These are phyloP conservation scores for Epicampocera succincta DNA, from an alignment of 2,888 invertebrate genomes.

Conservation along the genomic window DNA sequence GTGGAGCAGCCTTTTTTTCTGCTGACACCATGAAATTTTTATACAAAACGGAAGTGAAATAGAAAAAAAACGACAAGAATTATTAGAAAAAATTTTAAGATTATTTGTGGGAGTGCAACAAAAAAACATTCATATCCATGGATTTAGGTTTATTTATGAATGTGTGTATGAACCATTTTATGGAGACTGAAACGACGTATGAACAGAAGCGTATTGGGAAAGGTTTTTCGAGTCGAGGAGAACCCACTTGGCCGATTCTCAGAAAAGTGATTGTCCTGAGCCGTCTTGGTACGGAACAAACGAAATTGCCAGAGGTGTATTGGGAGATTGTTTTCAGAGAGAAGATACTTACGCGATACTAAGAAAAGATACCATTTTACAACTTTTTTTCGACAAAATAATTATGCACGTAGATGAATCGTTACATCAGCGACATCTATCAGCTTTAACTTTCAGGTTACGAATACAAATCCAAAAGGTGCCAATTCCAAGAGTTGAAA, in stretches of 20 bases:
- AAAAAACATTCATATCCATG: slow-evolving; percentile 22
- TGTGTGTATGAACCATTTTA: slow-evolving; percentile 29
- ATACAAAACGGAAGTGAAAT: slow-evolving; percentile 54
- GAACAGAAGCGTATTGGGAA: slow-evolving; percentile 7
- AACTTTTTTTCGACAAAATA: too few relatives aligned
- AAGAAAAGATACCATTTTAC: too few relatives aligned
- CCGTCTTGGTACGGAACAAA: too few relatives aligned
- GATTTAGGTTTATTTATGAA: slow-evolving; percentile 10
- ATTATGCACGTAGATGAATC: too few relatives aligned
- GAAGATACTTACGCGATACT: too few relatives aligned
- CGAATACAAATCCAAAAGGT: too few relatives aligned
- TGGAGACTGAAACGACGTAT: neutral
- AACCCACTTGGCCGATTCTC: neutral
- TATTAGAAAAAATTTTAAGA: slow-evolving; percentile 3
- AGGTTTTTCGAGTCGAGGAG: neutral
- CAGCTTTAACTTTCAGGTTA: too few relatives aligned
- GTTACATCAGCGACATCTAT: too few relatives aligned
- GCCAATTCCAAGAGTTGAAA: too few relatives aligned
- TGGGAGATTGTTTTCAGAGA: too few relatives aligned
- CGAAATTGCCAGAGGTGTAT: too few relatives aligned
- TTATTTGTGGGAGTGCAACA: slow-evolving; percentile 62
- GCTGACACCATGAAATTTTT: slow-evolving; percentile 69
- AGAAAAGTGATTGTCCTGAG: neutral
- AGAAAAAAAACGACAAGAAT: slow-evolving; percentile 28
- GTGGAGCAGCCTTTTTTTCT: slow-evolving; percentile 67